phyloP scores from a whole-genome alignment of 2,113 vertebrate species.

The Miniopterus natalensis region DNA sequence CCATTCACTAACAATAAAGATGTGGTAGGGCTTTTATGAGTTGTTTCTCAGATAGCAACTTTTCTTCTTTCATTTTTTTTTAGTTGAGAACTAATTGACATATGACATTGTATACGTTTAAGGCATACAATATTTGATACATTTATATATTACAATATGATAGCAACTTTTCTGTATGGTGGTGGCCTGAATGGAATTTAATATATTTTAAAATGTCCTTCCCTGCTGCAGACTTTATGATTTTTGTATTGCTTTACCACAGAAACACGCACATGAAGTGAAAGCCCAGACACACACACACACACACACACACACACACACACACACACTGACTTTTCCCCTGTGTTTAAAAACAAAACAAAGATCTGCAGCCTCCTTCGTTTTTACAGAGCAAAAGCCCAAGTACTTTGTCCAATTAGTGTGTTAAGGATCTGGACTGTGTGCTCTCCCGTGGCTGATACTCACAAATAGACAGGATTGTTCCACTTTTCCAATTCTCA shows the following conservation, averaged over 20 bases:
- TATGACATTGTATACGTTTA: not conserved
- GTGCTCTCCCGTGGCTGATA: slow-evolving; percentile 43
- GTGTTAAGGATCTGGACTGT: slow-evolving; percentile 20
- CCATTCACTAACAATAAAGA: not conserved
- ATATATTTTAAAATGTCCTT: slow-evolving; percentile 22
- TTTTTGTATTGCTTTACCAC: slow-evolving; percentile 53
- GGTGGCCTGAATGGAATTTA: not conserved
- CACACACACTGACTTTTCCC: not conserved
- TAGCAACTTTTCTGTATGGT: not conserved
- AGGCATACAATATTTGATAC: not conserved
- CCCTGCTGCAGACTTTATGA: not conserved
- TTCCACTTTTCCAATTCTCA: slow-evolving; percentile 68
- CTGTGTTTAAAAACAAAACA: slow-evolving; percentile 63
- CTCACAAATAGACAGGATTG: slow-evolving; percentile 55
- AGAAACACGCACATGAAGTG: not conserved
- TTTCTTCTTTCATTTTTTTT: not conserved
- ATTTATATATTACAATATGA: not conserved
- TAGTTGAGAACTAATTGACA: not conserved
- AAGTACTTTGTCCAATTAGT: slow-evolving; percentile 53
- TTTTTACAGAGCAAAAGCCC: slow-evolving; percentile 40
- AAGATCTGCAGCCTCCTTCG: not conserved
- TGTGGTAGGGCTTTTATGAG: not conserved
- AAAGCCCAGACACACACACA: not conserved
- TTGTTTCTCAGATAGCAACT: not conserved
- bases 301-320: not conserved